phyloP scores from a whole-genome alignment of 2,888 invertebrate genomes.

The Steinernema scapterisci region DNA sequence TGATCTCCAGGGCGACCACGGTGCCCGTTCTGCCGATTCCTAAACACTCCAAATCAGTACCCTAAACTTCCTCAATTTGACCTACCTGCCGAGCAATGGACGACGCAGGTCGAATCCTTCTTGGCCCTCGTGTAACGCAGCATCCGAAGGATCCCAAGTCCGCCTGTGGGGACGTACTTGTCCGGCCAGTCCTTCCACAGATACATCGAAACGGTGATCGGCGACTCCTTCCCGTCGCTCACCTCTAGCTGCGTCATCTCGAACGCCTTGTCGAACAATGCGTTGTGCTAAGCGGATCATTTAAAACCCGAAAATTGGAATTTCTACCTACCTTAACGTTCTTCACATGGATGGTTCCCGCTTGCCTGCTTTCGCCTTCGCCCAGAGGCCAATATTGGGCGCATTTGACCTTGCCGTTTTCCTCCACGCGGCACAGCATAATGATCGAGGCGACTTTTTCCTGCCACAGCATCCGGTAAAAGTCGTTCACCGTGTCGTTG shows the following conservation, averaged over 20 bases:
- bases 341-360: neutral
- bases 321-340: constrained; percentile 12
- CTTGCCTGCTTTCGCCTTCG: constrained; percentile 2
- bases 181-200: constrained; percentile 29
- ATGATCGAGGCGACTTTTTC: constrained; percentile 34
- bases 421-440: constrained; percentile 37
- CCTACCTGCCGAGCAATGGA: constrained; percentile 34
- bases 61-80: neutral
- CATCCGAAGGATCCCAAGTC: constrained; percentile 31
- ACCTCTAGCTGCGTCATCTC: constrained; percentile 19
- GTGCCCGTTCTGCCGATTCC: constrained; percentile 37
- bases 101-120: neutral
- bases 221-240: constrained; percentile 1
- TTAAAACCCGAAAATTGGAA: too few relatives aligned
- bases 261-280: constrained; percentile 33
- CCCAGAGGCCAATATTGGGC: constrained; percentile 37
- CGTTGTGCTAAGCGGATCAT: too few relatives aligned
- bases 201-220: neutral
- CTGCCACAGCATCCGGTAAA: constrained; percentile 40
- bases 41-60: neutral
- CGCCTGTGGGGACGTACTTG: constrained; percentile 21
- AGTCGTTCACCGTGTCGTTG: constrained; percentile 35
- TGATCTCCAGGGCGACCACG: constrained; percentile 30
- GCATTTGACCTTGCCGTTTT: constrained; percentile 34
- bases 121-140: neutral